Percentiles rank a stretch among this genome's conserved stretches.
Evolutionary conservation across 2,888 invertebrate genomes (phyloP).

Genomic region (Lithophane ornitopus): DNA sequence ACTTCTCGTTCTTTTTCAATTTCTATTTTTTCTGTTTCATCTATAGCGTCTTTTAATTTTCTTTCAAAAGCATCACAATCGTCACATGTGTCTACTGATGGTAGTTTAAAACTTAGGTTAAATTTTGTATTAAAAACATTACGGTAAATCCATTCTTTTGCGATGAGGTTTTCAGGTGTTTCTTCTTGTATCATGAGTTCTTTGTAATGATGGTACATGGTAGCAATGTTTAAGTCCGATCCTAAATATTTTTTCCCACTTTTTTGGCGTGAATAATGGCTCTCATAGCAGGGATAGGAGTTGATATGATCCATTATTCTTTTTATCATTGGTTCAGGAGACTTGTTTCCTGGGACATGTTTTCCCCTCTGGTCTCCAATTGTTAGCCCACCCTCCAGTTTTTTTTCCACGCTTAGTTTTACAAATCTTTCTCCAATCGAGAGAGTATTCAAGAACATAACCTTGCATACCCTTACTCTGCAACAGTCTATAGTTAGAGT

Average conservation of each 20-base stretch:
- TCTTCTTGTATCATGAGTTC: slow-evolving; percentile 8
- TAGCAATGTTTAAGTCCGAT: slow-evolving; percentile 5
- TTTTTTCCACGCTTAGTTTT: too few species aligned
- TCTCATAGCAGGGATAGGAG: slow-evolving; percentile 23
- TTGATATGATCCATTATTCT: slow-evolving; percentile 14
- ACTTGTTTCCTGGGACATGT: slow-evolving; percentile 14
- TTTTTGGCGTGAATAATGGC: slow-evolving; percentile 22
- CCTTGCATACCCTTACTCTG: slow-evolving; percentile 21
- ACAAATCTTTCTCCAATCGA: too few species aligned
- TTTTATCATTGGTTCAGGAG: slow-evolving; percentile 4
- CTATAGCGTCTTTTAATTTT: slow-evolving; percentile 5
- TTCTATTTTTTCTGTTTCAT: too few species aligned
- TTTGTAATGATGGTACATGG: slow-evolving; percentile 11
- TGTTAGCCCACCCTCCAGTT: too few species aligned
- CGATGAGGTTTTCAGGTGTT: neutral
- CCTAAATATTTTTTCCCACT: slow-evolving; percentile 9
- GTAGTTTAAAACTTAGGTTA: slow-evolving; percentile 2
- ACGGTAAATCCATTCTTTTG: slow-evolving; percentile 12
- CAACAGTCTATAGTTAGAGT: slow-evolving; percentile 10
- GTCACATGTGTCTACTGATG: slow-evolving; percentile 2
- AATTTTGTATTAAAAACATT: slow-evolving; percentile 3
- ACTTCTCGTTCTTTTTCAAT: too few species aligned
- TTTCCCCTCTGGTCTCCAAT: slow-evolving; percentile 15
- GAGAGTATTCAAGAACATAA: slow-evolving; percentile 14
- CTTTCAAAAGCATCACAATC: slow-evolving; percentile 18